Base-by-base conservation (phyloP, 2,113 vertebrate species). In the Pluvialis apricaria region DNA sequence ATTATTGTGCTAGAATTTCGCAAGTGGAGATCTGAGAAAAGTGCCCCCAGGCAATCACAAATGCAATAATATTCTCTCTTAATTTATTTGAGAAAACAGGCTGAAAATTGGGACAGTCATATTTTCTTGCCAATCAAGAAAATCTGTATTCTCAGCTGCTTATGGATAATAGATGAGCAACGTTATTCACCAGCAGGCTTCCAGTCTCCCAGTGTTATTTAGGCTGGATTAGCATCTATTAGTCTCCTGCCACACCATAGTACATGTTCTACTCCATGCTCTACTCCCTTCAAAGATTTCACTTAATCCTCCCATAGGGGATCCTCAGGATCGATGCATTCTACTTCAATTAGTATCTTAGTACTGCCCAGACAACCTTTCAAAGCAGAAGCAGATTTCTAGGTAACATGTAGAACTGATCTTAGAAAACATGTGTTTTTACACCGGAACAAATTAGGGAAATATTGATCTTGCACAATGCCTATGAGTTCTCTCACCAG, bases 11-110 rank as follows among this genome's bases (percentile, higher is more conserved):
- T 92, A 96, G 66, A 55, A 60, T n/a, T 65, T 76, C 87, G 91
- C 36, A 86, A 66, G 42, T n/a, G 78, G 32, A 68, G 71, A 70
- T 18, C 40, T 40, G 85, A 88, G 51, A 58, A 42, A n/a, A 62
- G 16, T 32, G n/a, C 75, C 89, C 87, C 73, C 32, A 71, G 89
- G 84, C 86, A 86, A 42, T 4, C 84, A 55, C 62, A 82, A 70
- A 94, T 82, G 73, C 86, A 95, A 34, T 49, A 87, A 94, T 82
- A 62, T 12, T 62, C 54, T 64, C 29, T 60, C 61, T 73, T 38
- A 73, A 91, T 88, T 93, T 88, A 58, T 80, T 91, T 85, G 81
- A 85, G 54, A 52, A 88, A 95, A 51, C 45, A 80, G 81, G 42
- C 62, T 73, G 66, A 61, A 85, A 85, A 79, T 7, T 51, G n/a